phyloP scores from a whole-genome alignment of 2,797 vertebrate genomes.

The Myripristis jacobus region DNA sequence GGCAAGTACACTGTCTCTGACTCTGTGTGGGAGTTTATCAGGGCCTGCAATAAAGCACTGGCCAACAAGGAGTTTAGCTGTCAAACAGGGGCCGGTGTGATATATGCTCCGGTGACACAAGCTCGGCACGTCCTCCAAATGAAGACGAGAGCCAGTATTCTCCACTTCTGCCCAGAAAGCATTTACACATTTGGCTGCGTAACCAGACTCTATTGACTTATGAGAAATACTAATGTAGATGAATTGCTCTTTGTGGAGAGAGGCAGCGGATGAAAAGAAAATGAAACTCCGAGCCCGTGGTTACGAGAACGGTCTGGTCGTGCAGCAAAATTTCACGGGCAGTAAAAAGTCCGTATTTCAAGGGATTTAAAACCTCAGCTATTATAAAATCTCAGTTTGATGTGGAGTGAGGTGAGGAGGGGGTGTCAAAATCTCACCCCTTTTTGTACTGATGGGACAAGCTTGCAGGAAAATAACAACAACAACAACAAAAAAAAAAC shows the following conservation, averaged over 20 bases:
- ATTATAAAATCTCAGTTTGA: background rate
- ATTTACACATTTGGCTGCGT: slow-evolving; percentile 59
- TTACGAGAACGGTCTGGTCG: slow-evolving; percentile 4
- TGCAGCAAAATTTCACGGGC: slow-evolving; percentile 2
- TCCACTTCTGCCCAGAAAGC: slow-evolving; percentile 52
- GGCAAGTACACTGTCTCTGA: slow-evolving; percentile 41
- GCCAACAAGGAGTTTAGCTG: slow-evolving; percentile 48
- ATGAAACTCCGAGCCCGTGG: slow-evolving; percentile 6
- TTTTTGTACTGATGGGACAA: background rate
- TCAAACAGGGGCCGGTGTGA: slow-evolving; percentile 44
- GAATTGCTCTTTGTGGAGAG: slow-evolving; percentile 37
- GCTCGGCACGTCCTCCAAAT: slow-evolving; percentile 41
- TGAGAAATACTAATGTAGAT: slow-evolving; percentile 57
- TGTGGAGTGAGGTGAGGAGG: background rate
- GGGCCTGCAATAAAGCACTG: slow-evolving; percentile 52
- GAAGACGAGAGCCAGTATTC: slow-evolving; percentile 50
- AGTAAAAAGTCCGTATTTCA: slow-evolving; percentile 28
- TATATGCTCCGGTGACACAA: slow-evolving; percentile 51
- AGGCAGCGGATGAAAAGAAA: slow-evolving; percentile 21
- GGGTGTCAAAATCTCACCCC: background rate
- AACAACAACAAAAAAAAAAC: background rate
- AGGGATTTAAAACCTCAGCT: slow-evolving; percentile 17
- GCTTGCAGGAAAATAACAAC: background rate
- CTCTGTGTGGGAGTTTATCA: slow-evolving; percentile 41
- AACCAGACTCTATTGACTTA: slow-evolving; percentile 26